phyloP scores from a whole-genome alignment of 2,888 invertebrate genomes.

The Amiota minor region DNA sequence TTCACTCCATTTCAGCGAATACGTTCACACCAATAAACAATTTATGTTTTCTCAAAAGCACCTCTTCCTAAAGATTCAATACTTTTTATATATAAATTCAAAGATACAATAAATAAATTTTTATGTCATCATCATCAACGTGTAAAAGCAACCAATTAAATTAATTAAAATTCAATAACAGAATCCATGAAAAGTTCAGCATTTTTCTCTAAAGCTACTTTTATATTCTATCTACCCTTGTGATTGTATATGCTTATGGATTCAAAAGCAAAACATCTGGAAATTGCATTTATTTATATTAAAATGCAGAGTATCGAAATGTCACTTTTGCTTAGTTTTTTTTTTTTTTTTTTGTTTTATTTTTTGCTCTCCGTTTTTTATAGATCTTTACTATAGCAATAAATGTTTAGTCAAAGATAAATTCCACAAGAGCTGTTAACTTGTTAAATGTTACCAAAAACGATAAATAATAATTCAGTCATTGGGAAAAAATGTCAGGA shows the following conservation, averaged over 20 bases:
- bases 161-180: constrained; percentile 19
- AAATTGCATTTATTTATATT: too few relatives aligned
- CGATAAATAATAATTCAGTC: not conserved
- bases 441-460: constrained; percentile 9
- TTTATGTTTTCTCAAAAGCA: constrained; percentile 6
- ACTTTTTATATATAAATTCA: too few relatives aligned
- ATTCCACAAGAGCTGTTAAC: not conserved
- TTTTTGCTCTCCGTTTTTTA: too few relatives aligned
- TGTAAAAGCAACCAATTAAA: constrained; percentile 12
- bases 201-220: not conserved
- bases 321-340: too few relatives aligned
- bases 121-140: not conserved
- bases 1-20: not conserved
- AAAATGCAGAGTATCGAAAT: too few relatives aligned
- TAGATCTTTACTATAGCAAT: not conserved
- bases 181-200: not conserved
- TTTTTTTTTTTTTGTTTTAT: too few relatives aligned
- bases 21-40: not conserved
- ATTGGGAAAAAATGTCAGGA: constrained; percentile 11
- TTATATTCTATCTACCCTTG: too few relatives aligned
- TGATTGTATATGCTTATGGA: too few relatives aligned
- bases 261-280: too few relatives aligned
- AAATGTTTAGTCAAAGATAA: not conserved
- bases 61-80: too few relatives aligned
- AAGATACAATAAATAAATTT: not conserved